phyloP scores from a whole-genome alignment of 2,113 vertebrate species.

The Notarius lentiginosus region DNA sequence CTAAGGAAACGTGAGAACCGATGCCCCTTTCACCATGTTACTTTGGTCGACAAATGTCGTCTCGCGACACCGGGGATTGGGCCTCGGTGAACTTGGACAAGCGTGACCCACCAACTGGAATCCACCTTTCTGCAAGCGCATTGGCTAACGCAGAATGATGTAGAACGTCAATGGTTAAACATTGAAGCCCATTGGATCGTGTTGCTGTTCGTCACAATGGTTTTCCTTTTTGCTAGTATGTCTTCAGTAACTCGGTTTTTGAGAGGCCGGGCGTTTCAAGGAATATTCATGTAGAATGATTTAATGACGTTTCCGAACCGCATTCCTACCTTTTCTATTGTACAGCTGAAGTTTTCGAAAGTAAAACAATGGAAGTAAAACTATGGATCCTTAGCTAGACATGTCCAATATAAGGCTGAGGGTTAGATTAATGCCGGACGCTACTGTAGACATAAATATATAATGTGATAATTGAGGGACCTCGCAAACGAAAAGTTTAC shows the following conservation, averaged over 20 bases:
- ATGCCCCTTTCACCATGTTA: slow-evolving; percentile 39
- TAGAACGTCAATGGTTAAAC: slow-evolving; percentile 61
- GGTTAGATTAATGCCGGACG: neutral
- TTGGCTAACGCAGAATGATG: slow-evolving; percentile 60
- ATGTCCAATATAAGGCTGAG: neutral
- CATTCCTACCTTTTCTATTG: neutral
- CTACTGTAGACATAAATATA: neutral
- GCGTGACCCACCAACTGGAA: slow-evolving; percentile 53
- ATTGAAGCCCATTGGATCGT: slow-evolving; percentile 62
- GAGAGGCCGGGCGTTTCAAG: slow-evolving; percentile 60
- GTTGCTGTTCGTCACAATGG: slow-evolving; percentile 56
- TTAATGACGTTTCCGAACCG: neutral
- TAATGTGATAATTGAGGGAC: neutral
- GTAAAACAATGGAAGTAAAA: neutral
- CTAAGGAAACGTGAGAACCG: slow-evolving; percentile 16
- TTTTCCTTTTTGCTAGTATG: slow-evolving; percentile 12
- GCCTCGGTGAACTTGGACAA: slow-evolving; percentile 70
- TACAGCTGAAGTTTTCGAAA: neutral
- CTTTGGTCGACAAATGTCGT: slow-evolving; percentile 60
- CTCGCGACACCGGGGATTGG: slow-evolving; percentile 68
- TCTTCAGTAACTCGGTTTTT: slow-evolving; percentile 73
- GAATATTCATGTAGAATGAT: neutral
- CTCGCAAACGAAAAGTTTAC: neutral
- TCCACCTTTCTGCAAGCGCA: slow-evolving; percentile 50
- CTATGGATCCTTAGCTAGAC: neutral